Evolutionary conservation across 2,113 vertebrate species (phyloP), one percentile per base, ranked within the genome.

Genomic region (Lampris megalopsis): DNA sequence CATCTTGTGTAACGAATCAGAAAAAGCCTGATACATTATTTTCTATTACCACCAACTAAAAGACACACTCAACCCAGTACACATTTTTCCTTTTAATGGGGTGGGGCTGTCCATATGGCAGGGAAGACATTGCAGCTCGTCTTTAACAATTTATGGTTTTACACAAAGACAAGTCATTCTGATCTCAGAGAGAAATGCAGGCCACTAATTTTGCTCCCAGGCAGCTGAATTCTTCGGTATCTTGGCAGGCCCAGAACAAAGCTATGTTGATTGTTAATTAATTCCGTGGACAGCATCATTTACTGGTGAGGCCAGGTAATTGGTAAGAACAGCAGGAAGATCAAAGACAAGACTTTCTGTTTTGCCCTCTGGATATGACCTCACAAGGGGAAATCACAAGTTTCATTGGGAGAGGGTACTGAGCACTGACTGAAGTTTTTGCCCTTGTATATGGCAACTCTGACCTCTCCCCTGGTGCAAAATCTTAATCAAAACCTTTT

Each of bases 261-360:
- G 74, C 84, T 75, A 77, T 47, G 79, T 85, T 82, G 83, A 71
- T 82, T 74, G 88, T 82, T 91, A 88, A 92, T 90, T 67, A 86
- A 87, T 77, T 89, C 83, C 67, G 75, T 37, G 53, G 84, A 75
- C 75, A 72, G 74, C 71, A 73, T 69, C 62, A 73, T 72, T 73
- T 40, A 64, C 71, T 60, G 69, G 90, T 84, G 79, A 63, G 54
- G 86, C 88, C 80, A 81, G 89, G 87, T 91, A 86, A 93, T 93
- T 93, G 91, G 87, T 90, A 83, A 80, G 50, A 91, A 90, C 92
- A 92, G 90, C 60, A 11, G 86, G 91, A 86, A 86, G 90, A 89
- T 89, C 83, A 92, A 89, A 91, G 84, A 86, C 80, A 52, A 60
- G 65, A 52, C 78, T 82, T 86, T 78, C 86, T 71, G 82, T 68